A percentile compares a stretch with the other conserved stretches of the same genome.
These are phyloP conservation scores for Phyllotreta cruciferae DNA, from an alignment of 2,888 invertebrate genomes.

Conservation along the genomic window DNA sequence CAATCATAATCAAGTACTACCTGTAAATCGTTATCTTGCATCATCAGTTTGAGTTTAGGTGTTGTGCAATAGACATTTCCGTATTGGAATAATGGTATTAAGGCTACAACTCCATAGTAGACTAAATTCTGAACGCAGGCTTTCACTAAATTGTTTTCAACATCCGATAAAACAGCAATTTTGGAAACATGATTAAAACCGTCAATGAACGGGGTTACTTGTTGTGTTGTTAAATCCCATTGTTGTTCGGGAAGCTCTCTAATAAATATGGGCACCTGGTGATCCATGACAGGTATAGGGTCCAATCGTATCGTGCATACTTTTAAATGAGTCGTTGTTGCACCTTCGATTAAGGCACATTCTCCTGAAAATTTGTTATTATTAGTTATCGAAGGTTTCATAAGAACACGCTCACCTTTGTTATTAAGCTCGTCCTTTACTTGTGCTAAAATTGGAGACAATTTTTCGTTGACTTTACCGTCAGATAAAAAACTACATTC, in stretches of 20 bases:
- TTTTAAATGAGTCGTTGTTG: constrained; percentile 88
- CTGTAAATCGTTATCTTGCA: constrained; percentile 61
- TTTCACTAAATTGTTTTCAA: constrained; percentile 92
- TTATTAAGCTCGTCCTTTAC: constrained; percentile 84
- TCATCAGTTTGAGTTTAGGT: constrained; percentile 63
- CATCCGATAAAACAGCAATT: constrained; percentile 88
- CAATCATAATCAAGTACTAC: constrained; percentile 39
- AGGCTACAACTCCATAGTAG: constrained; percentile 72
- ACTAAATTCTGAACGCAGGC: constrained; percentile 92
- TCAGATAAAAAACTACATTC: constrained; percentile 85
- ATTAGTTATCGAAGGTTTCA: neutral
- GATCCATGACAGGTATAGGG: constrained; percentile 82
- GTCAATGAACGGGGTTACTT: constrained; percentile 86
- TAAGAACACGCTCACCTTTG: constrained; percentile 55
- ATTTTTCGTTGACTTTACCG: constrained; percentile 67
- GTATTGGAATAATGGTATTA: constrained; percentile 71
- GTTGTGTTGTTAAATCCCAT: constrained; percentile 95
- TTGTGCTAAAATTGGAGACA: constrained; percentile 79
- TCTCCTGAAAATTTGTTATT: constrained; percentile 51
- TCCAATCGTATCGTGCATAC: constrained; percentile 83
- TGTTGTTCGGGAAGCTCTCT: constrained; percentile 63
- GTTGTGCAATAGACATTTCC: constrained; percentile 71
- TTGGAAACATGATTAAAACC: constrained; percentile 91
- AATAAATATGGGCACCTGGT: constrained; percentile 86
- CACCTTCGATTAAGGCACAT: constrained; percentile 71